Evolutionary conservation across 2,888 invertebrate genomes (phyloP).

Genomic region (Tiphia femorata): DNA sequence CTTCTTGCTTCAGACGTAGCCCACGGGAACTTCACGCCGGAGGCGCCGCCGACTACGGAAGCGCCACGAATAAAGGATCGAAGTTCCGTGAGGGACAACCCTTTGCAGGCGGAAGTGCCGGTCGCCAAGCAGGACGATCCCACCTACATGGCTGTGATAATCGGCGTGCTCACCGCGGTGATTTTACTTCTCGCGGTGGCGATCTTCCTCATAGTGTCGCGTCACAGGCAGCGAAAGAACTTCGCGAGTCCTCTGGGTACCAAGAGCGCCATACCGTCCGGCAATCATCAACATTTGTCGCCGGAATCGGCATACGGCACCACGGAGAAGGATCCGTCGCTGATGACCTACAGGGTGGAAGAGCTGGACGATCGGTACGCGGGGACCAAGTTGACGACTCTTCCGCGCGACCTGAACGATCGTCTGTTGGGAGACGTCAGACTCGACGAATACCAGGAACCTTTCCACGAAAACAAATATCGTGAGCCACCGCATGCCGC

Average conservation of each 20-base stretch:
- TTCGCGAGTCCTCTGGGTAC: conserved; percentile 70
- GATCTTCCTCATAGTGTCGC: conserved; percentile 72
- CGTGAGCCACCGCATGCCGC: conserved; percentile 65
- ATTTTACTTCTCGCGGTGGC: conserved; percentile 73
- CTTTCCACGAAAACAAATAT: conserved; percentile 66
- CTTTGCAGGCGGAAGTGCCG: conserved; percentile 62
- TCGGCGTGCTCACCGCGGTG: conserved; percentile 73
- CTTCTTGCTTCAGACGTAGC: conserved; percentile 69
- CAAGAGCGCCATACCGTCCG: conserved; percentile 67
- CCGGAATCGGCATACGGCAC: conserved; percentile 72
- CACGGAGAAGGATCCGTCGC: conserved; percentile 71
- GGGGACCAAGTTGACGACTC: conserved; percentile 63
- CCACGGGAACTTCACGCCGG: conserved; percentile 73
- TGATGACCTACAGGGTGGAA: conserved; percentile 72
- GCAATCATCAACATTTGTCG: conserved; percentile 68
- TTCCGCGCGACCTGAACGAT: conserved; percentile 66
- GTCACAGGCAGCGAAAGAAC: conserved; percentile 71
- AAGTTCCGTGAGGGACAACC: conserved; percentile 57
- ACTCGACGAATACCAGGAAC: conserved; percentile 67
- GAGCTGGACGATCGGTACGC: conserved; percentile 73
- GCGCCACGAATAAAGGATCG: conserved; percentile 59
- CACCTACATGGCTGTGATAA: conserved; percentile 72
- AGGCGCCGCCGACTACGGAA: conserved; percentile 68
- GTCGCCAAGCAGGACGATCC: conserved; percentile 71
- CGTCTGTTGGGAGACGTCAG: conserved; percentile 66